phyloP scores from a whole-genome alignment of 1,140 invertebrate genomes.

The Hylaeus volcanicus region DNA sequence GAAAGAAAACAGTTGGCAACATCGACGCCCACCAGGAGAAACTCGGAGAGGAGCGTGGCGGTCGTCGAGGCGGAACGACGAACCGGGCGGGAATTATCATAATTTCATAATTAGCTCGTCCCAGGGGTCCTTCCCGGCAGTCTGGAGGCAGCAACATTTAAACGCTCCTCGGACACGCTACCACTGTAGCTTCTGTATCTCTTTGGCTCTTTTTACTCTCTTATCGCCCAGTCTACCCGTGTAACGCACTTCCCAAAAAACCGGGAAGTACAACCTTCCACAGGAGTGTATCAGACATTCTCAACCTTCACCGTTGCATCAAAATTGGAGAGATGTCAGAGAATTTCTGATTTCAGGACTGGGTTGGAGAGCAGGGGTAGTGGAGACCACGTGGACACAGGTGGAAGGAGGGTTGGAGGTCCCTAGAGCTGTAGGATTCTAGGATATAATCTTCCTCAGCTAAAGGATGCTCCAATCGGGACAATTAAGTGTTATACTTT shows the following conservation, averaged over 20 bases:
- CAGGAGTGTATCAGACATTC: not conserved
- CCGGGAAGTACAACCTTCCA: not conserved
- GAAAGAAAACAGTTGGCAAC: constrained; percentile 22
- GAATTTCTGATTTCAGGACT: no score
- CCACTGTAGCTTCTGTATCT: constrained; percentile 47
- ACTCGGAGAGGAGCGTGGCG: constrained; percentile 12
- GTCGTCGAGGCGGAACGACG: constrained; percentile 55
- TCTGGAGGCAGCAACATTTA: constrained; percentile 58
- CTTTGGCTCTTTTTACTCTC: not conserved
- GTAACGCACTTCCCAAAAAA: not conserved
- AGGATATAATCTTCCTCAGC: no score
- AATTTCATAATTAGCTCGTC: constrained; percentile 70
- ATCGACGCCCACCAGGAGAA: not conserved
- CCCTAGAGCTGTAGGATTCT: no score
- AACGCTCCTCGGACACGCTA: constrained; percentile 64
- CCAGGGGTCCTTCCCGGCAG: constrained; percentile 61
- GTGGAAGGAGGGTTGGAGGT: no score
- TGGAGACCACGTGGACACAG: no score
- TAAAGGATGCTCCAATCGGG: no score
- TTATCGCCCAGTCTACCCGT: constrained; percentile 1
- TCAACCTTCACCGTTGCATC: no score
- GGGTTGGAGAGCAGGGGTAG: no score
- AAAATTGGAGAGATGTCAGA: not conserved
- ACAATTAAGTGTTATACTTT: no score
- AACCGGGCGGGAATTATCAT: constrained; percentile 63